These are phyloP conservation scores for Microtus californicus DNA, from an alignment of 2,797 vertebrate species.

Conservation along the genomic window DNA sequence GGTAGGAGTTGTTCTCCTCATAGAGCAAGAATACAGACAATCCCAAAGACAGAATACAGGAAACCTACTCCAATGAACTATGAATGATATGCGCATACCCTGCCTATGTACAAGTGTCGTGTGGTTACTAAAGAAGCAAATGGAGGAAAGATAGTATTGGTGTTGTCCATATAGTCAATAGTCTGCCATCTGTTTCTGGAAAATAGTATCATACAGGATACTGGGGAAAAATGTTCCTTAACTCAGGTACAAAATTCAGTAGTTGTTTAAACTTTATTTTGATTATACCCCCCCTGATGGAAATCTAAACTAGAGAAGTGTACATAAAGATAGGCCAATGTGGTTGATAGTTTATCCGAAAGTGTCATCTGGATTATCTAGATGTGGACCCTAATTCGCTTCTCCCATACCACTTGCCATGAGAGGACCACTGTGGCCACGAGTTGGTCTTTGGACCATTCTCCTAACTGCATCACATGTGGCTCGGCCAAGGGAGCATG, in stretches of 20 bases:
- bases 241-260: neutral
- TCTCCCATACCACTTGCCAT: constrained; percentile 1
- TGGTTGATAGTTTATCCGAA: constrained; percentile 51
- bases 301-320: neutral
- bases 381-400: constrained; percentile 25
- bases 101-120: no score
- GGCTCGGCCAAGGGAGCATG: neutral
- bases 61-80: neutral
- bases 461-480: neutral
- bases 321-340: neutral
- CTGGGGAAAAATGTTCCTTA: neutral
- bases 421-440: neutral
- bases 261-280: constrained; percentile 10
- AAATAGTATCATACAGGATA: neutral
- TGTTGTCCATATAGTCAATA: no score
- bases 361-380: constrained; percentile 37
- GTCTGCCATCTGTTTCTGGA: neutral
- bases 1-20: neutral
- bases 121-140: neutral
- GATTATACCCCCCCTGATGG: neutral
- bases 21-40: neutral
- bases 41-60: neutral
- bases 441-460: neutral
- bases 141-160: neutral
- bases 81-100: neutral